A percentile compares a stretch with the other conserved stretches of the same genome.
Conservation (phyloP, 2,797 vertebrate species). For the Schizopygopsis malacanthus region DNA sequence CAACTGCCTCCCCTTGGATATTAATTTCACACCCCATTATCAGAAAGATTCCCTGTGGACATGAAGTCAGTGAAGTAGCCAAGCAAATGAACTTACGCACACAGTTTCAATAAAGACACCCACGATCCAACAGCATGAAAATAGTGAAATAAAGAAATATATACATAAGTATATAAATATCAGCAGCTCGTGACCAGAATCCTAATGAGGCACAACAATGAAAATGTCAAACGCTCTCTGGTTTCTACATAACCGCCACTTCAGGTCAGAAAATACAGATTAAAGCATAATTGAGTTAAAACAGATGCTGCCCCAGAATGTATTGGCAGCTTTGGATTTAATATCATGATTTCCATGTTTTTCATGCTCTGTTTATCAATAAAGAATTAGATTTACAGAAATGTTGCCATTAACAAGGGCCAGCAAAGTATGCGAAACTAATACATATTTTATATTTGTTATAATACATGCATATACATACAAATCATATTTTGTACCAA, state of each 20-base stretch:
- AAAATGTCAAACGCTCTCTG: slow-evolving; percentile 75
- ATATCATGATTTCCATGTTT: slow-evolving; percentile 24
- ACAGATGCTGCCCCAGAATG: neutral
- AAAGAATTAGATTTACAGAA: neutral
- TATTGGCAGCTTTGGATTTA: slow-evolving; percentile 5
- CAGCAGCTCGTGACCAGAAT: slow-evolving; percentile 66
- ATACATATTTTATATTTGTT: neutral
- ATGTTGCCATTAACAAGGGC: neutral
- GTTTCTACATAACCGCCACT: slow-evolving; percentile 58
- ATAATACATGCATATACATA: too few species aligned
- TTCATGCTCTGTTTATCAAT: slow-evolving; percentile 25
- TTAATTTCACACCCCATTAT: slow-evolving; percentile 91
- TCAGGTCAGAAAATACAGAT: slow-evolving; percentile 58
- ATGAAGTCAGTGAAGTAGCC: slow-evolving; percentile 79
- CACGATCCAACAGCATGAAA: slow-evolving; percentile 57
- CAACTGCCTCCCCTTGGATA: slow-evolving; percentile 74
- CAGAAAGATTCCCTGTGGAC: slow-evolving; percentile 83
- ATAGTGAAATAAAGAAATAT: slow-evolving; percentile 61
- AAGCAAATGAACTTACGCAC: slow-evolving; percentile 67
- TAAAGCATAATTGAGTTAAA: slow-evolving; percentile 36
- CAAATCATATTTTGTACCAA: neutral
- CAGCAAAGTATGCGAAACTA: neutral
- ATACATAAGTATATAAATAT: slow-evolving; percentile 67
- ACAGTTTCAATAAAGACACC: slow-evolving; percentile 65
- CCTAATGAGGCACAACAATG: slow-evolving; percentile 71